Percentiles rank a stretch among this genome's conserved stretches.
Evolutionary conservation across 2,888 invertebrate genomes (phyloP).

Genomic region (Prenolepis imparis): DNA sequence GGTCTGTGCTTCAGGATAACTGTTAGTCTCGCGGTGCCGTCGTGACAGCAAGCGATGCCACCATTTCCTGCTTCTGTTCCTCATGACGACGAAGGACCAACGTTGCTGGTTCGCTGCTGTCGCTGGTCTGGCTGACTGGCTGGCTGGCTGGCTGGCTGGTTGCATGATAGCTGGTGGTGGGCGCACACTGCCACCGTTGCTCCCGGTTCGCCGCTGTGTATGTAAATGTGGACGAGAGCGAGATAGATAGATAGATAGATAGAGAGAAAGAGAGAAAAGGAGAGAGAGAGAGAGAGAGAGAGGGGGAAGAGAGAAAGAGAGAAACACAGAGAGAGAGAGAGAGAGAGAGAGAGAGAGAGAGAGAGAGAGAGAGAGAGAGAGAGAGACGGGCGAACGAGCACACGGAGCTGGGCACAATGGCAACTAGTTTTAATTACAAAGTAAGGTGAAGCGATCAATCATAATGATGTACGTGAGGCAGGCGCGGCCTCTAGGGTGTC

Average conservation of each 20-base stretch:
- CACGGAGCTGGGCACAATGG: slow-evolving; percentile 85
- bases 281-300: slow-evolving; percentile 58
- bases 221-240: slow-evolving; percentile 72
- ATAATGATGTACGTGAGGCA: slow-evolving; percentile 87
- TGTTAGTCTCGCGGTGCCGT: slow-evolving; percentile 58
- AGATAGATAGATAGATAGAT: slow-evolving; percentile 59
- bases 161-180: slow-evolving; percentile 68
- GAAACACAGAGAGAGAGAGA: slow-evolving; percentile 67
- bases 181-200: slow-evolving; percentile 64
- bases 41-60: slow-evolving; percentile 49
- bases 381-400: slow-evolving; percentile 74
- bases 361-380: slow-evolving; percentile 56
- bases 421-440: slow-evolving; percentile 87
- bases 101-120: slow-evolving; percentile 66
- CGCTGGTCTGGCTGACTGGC: slow-evolving; percentile 63
- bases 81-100: slow-evolving; percentile 53
- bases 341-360: slow-evolving; percentile 67
- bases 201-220: slow-evolving; percentile 70
- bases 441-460: slow-evolving; percentile 87
- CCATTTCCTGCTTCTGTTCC: slow-evolving; percentile 59
- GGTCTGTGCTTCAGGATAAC: slow-evolving; percentile 39
- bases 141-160: slow-evolving; percentile 63
- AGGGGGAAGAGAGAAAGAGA: slow-evolving; percentile 55
- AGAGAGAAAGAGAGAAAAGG: slow-evolving; percentile 64
- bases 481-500: slow-evolving; percentile 83